A percentile compares a stretch with the other conserved stretches of the same genome.
These are phyloP conservation scores for Nettapus auritus DNA, from an alignment of 2,113 vertebrate species.

Conservation along the genomic window DNA sequence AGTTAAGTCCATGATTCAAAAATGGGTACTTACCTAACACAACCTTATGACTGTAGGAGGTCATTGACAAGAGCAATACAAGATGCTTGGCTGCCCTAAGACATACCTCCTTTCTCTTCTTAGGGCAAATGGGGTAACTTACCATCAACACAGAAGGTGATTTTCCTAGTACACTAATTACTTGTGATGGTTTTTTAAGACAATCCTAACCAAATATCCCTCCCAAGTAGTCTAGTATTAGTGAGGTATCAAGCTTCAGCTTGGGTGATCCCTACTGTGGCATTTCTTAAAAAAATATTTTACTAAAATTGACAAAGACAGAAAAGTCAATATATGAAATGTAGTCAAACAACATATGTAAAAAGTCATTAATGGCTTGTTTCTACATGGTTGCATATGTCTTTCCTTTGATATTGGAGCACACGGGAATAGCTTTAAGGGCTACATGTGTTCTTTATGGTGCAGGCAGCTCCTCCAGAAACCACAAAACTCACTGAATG, in stretches of 20 bases:
- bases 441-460: neutral
- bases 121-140: neutral
- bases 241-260: neutral
- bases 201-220: neutral
- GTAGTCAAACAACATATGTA: neutral
- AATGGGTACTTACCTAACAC: neutral
- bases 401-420: neutral
- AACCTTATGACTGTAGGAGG: neutral
- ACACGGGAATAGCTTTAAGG: neutral
- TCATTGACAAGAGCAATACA: neutral
- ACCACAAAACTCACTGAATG: neutral
- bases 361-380: neutral
- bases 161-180: neutral
- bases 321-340: neutral
- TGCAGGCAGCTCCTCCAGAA: neutral
- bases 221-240: neutral
- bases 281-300: neutral
- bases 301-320: neutral
- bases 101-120: neutral
- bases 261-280: rapidly evolving
- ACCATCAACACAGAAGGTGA: neutral
- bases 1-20: neutral
- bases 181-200: neutral
- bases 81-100: neutral
- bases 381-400: neutral